Base-by-base conservation (phyloP, 2,113 vertebrate species). In the Fukomys damarensis region DNA sequence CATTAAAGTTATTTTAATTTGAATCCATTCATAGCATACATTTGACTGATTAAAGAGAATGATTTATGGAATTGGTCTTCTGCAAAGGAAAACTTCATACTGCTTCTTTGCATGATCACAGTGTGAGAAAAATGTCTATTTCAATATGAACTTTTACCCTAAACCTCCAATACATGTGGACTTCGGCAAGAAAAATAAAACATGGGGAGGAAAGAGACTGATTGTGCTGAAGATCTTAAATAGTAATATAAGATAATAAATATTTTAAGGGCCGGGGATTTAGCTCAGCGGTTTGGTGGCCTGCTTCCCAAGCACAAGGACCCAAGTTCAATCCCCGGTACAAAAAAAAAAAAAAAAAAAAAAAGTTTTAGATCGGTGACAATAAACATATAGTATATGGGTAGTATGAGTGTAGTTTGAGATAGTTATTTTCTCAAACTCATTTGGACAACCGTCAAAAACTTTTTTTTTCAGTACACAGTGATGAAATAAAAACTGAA, bases 361-460 rank as follows among this genome's bases (percentile, higher is more conserved):
- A n/a, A n/a, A n/a, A n/a, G n/a, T n/a, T n/a, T n/a, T n/a, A n/a
- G n/a, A 85, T 28, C 49, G 76, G 38, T 22, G 5, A 77, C 87
- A 76, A 65, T 22, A 85, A 58, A 88, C 81, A 86, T 30, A 46
- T 3, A 87, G 2, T 19, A 35, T 41, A 81, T 19, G 13, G n/a
- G 28, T 61, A 95, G 54, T 5, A 38, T 74, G 43, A 49, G 26
- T n/a, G 6, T 22, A 91, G 84, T 83, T 5, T 86, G 35, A 95
- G 49, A 63, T 87, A 93, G 72, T 54, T 68, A 52, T 80, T 49
- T 84, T 84, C 58, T 93, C 66, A 96, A 93, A 94, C 12, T 95
- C 68, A 91, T 94, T 89, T 94, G 12, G n/a, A 89, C 61, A 96
- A 92, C 80, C 85, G 65, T 92, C 77, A 92, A 82, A 83, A 93